A percentile compares a stretch with the other conserved stretches of the same genome.
These are phyloP conservation scores for Capitulum mitella DNA, from an alignment of 2,888 invertebrate genomes.

Conservation along the genomic window DNA sequence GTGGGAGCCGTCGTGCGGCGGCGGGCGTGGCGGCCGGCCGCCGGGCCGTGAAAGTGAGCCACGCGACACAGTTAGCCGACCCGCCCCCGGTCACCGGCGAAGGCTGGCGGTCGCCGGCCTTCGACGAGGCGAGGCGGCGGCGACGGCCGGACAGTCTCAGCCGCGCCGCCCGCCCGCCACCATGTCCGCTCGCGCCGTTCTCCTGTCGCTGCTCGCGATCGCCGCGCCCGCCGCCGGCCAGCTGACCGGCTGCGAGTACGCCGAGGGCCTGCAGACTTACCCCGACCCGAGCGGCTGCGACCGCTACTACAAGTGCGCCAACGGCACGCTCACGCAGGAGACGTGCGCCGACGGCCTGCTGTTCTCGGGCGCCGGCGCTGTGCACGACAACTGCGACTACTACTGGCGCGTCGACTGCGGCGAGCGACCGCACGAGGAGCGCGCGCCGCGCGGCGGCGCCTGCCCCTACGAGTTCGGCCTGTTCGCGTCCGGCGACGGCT, in stretches of 20 bases:
- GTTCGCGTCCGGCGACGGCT: slow-evolving; percentile 63
- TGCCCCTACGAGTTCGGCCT: slow-evolving; percentile 76
- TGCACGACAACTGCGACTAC: slow-evolving; percentile 89
- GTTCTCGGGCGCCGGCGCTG: slow-evolving; percentile 72
- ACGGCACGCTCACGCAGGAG: slow-evolving; percentile 80
- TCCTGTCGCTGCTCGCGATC: no score
- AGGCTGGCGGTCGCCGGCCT: no score
- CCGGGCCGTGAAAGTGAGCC: no score
- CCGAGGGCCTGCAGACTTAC: slow-evolving; percentile 70
- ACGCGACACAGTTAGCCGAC: no score
- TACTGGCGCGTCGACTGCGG: slow-evolving; percentile 87
- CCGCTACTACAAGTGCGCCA: slow-evolving; percentile 55
- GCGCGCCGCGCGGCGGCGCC: slow-evolving; percentile 62
- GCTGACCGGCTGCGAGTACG: slow-evolving; percentile 59
- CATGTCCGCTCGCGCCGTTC: no score
- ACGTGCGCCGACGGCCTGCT: slow-evolving; percentile 85
- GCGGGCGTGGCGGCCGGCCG: no score
- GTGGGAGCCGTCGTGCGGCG: no score
- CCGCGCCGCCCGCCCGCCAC: no score
- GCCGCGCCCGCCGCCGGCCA: slow-evolving; percentile 47
- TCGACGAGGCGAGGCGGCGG: no score
- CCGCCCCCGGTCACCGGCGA: no score
- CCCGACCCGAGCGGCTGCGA: slow-evolving; percentile 80
- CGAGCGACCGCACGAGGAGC: slow-evolving; percentile 70
- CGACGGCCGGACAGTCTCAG: no score